Percentiles rank a stretch among this genome's conserved stretches.
These are phyloP conservation scores for Calypte anna DNA, from an alignment of 2,113 vertebrate genomes.

Conservation along the genomic window DNA sequence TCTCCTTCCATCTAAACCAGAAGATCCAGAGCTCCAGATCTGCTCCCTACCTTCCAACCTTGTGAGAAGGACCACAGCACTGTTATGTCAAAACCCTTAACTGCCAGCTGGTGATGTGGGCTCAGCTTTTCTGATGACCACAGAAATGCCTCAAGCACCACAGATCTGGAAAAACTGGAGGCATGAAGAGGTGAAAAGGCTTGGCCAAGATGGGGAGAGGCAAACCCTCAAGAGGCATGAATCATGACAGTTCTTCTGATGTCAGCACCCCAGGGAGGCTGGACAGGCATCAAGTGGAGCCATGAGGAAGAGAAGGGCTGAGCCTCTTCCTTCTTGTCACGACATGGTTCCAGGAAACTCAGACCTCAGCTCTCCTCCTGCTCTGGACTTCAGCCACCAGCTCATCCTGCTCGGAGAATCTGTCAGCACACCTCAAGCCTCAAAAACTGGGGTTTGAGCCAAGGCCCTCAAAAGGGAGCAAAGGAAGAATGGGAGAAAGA, in stretches of 20 bases:
- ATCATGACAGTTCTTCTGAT: background rate
- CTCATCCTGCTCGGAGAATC: background rate
- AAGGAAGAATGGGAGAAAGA: conserved; percentile 49
- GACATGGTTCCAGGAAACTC: background rate
- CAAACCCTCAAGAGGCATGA: background rate
- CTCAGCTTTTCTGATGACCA: background rate
- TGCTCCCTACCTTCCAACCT: background rate
- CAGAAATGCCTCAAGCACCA: background rate
- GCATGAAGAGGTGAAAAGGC: background rate
- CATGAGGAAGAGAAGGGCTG: conserved; percentile 22
- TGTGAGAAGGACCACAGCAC: background rate
- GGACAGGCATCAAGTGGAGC: background rate
- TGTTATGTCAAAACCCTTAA: background rate
- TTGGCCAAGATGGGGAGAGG: background rate
- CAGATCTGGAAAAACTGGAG: background rate
- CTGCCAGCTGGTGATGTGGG: background rate
- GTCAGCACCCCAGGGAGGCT: background rate
- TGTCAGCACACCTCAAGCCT: conserved; percentile 57
- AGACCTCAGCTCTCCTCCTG: background rate
- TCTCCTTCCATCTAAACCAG: background rate
- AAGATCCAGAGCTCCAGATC: background rate
- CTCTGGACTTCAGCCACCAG: conserved; percentile 34
- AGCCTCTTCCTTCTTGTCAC: conserved; percentile 30
- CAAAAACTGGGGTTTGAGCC: conserved; percentile 25
- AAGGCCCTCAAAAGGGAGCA: conserved; percentile 43